These are phyloP conservation scores for Drosophila quasianomalipes DNA, from an alignment of 2,888 invertebrate genomes.

Conservation along the genomic window DNA sequence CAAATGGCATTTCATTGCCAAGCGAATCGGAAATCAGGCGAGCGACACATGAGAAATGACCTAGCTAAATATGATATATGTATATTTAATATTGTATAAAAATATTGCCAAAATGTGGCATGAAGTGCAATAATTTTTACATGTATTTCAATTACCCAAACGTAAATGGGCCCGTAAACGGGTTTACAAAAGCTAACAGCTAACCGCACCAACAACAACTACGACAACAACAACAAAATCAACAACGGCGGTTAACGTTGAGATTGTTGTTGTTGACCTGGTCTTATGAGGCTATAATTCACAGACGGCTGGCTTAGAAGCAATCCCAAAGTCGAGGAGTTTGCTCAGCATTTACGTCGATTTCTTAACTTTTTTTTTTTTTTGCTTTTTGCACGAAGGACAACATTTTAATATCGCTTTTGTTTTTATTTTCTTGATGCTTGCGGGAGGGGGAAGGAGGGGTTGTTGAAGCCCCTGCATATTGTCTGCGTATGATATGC, in stretches of 20 bases:
- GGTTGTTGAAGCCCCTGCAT: background rate
- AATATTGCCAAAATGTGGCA: conserved; percentile 70
- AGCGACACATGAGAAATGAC: conserved; percentile 56
- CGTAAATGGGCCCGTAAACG: conserved; percentile 51
- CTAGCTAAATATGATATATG: conserved; percentile 45
- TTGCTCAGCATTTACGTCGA: conserved; percentile 43
- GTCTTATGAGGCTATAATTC: conserved; percentile 65
- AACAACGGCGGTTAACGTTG: conserved; percentile 11
- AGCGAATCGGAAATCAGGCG: conserved; percentile 69
- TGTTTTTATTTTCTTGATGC: conserved; percentile 18
- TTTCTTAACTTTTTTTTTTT: conserved; percentile 50
- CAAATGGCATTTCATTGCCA: conserved; percentile 76
- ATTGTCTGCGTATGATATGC: conserved; percentile 20
- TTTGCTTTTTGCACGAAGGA: conserved; percentile 55
- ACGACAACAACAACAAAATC: conserved; percentile 13
- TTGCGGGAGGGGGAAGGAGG: background rate
- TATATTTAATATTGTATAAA: conserved; percentile 42
- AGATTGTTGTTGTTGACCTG: conserved; percentile 10
- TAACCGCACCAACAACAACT: conserved; percentile 10
- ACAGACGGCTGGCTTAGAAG: conserved; percentile 78
- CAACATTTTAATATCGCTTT: conserved; percentile 51
- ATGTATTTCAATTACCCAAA: conserved; percentile 71
- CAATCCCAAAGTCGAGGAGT: conserved; percentile 38
- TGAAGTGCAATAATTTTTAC: conserved; percentile 73
- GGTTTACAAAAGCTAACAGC: conserved; percentile 56